These are phyloP conservation scores for Chloropsis hardwickii DNA, from an alignment of 2,113 vertebrate genomes.

Conservation along the genomic window DNA sequence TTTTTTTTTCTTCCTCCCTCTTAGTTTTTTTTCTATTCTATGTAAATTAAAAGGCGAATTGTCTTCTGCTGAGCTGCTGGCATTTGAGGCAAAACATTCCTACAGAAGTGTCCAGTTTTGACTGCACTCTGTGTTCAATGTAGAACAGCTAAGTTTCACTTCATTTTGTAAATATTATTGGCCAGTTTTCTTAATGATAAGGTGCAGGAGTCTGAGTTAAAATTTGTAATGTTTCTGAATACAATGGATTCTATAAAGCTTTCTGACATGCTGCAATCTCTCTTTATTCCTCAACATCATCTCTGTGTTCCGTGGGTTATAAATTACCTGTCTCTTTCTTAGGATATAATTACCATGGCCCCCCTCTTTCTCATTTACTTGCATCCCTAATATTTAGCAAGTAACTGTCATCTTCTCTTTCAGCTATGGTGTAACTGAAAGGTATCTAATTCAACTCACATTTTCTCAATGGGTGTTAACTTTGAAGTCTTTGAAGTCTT, in stretches of 20 bases:
- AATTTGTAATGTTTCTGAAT: neutral
- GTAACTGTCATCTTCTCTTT: neutral
- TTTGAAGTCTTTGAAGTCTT: neutral
- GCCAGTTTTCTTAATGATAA: neutral
- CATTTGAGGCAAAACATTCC: neutral
- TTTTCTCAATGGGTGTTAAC: neutral
- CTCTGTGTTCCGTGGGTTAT: neutral
- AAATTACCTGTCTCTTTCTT: neutral
- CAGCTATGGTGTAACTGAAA: neutral
- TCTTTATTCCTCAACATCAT: neutral
- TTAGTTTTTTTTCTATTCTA: fast-evolving
- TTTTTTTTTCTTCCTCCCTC: fast-evolving
- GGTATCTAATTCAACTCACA: neutral
- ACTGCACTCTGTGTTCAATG: neutral
- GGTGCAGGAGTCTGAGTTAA: fast-evolving
- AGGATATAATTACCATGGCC: neutral
- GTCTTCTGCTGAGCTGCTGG: neutral
- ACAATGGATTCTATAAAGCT: neutral
- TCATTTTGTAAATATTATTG: neutral
- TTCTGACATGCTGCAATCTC: neutral
- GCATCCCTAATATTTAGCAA: neutral
- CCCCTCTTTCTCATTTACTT: neutral
- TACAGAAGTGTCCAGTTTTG: neutral
- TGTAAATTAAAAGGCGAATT: neutral
- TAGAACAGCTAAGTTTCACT: neutral